Evolutionary conservation across 2,888 invertebrate species (phyloP).

Genomic region (Periphyllus acericola): DNA sequence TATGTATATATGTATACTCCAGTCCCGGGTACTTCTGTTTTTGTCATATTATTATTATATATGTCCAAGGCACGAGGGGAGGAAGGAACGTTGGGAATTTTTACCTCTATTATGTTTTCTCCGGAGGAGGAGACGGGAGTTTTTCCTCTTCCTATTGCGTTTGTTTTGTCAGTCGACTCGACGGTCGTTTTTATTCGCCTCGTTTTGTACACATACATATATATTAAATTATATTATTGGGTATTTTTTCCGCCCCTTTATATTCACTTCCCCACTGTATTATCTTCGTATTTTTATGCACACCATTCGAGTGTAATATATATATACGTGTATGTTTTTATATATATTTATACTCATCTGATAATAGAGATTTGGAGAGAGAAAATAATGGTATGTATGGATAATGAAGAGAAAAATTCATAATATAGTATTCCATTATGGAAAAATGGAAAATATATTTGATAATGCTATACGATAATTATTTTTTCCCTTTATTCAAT

Average conservation of each 20-base stretch:
- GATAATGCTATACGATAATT: slow-evolving; percentile 11
- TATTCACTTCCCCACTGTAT: neutral
- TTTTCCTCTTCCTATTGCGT: neutral
- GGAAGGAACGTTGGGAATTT: slow-evolving; percentile 1
- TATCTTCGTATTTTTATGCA: slow-evolving; percentile 13
- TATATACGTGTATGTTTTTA: neutral
- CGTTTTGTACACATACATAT: neutral
- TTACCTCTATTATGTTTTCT: slow-evolving; percentile 52
- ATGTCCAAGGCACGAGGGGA: neutral
- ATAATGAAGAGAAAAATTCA: slow-evolving; percentile 29
- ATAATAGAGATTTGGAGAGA: neutral
- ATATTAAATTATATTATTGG: slow-evolving; percentile 30
- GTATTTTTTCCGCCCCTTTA: slow-evolving; percentile 27
- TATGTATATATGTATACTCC: slow-evolving; percentile 26
- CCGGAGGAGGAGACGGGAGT: neutral
- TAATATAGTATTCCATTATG: slow-evolving; percentile 21
- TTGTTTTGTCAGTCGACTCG: slow-evolving; percentile 31
- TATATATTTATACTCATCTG: neutral
- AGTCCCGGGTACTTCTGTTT: slow-evolving; percentile 39
- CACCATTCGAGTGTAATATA: slow-evolving; percentile 26
- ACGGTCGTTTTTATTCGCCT: slow-evolving; percentile 31
- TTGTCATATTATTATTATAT: slow-evolving; percentile 59
- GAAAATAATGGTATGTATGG: neutral
- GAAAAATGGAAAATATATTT: slow-evolving; percentile 10
- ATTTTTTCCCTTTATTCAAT: slow-evolving; percentile 29